Conservation (phyloP, 2,113 vertebrate genomes). For the Paratilapia polleni region DNA sequence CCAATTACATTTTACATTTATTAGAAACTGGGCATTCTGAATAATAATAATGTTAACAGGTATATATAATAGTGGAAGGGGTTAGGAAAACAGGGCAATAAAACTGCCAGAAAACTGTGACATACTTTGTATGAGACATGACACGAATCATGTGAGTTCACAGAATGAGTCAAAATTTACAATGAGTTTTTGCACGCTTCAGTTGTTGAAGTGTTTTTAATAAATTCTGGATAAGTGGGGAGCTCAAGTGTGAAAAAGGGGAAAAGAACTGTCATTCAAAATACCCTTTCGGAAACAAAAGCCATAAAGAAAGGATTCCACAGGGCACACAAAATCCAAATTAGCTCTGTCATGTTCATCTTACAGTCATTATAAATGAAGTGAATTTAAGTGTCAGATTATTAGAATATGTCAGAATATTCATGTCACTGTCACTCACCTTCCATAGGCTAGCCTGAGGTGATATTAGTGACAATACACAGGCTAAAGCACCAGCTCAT, state of each 20-base stretch:
- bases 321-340: conserved; percentile 24
- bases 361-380: conserved; percentile 25
- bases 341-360: conserved; percentile 35
- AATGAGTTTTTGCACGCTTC: conserved; percentile 5
- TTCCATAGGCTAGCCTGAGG: conserved; percentile 15
- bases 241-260: conserved; percentile 28
- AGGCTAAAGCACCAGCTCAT: conserved; percentile 22
- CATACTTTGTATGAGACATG: neutral
- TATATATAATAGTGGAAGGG: neutral
- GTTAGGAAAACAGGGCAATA: neutral
- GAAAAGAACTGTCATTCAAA: conserved; percentile 38
- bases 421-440: conserved; percentile 6
- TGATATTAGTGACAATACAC: conserved; percentile 18
- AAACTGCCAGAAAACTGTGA: neutral
- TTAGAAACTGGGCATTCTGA: neutral
- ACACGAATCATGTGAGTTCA: neutral
- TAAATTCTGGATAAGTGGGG: conserved; percentile 49
- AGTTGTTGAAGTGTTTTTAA: conserved; percentile 40
- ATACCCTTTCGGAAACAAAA: conserved; percentile 31
- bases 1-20: neutral
- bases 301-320: conserved; percentile 10
- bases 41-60: neutral
- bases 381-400: conserved; percentile 43
- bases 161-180: conserved; percentile 11
- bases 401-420: conserved; percentile 53